Evolutionary conservation across 2,888 invertebrate genomes (phyloP).

Genomic region (Spicauda simplicius): DNA sequence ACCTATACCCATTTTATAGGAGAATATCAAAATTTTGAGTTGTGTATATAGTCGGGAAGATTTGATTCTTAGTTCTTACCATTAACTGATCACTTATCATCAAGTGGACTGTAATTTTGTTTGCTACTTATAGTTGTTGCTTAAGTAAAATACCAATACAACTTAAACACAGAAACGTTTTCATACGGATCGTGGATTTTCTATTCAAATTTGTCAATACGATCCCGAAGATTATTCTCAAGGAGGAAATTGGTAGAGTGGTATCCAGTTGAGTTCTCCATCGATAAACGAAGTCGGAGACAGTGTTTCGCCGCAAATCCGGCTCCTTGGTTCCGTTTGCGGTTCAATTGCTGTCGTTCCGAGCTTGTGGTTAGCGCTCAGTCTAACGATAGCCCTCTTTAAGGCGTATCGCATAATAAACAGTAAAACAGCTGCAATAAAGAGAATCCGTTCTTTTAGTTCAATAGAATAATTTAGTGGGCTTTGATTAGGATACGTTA

Average conservation of each 20-base stretch:
- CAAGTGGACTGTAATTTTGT: no score
- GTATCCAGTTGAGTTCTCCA: conserved; percentile 5
- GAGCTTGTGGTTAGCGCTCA: conserved; percentile 35
- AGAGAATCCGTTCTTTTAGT: neutral
- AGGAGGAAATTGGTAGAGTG: conserved; percentile 20
- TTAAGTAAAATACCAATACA: no score
- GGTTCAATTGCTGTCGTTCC: conserved; percentile 34
- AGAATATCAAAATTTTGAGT: no score
- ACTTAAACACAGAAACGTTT: no score
- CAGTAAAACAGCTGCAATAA: neutral
- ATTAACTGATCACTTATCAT: no score
- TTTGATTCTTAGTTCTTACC: no score
- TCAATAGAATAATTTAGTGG: neutral
- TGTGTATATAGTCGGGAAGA: no score
- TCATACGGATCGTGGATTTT: neutral
- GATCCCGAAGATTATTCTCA: conserved; percentile 6
- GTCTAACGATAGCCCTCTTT: conserved; percentile 31
- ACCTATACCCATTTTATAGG: no score
- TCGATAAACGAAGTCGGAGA: conserved; percentile 34
- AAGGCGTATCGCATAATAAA: neutral
- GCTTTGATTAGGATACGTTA: no score
- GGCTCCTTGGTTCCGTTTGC: conserved; percentile 33
- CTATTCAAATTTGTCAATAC: neutral
- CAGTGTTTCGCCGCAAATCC: conserved; percentile 34
- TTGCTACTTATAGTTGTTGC: no score